These are phyloP conservation scores for Tenebrosternarchus preto DNA, from an alignment of 2,113 vertebrate genomes.

Conservation along the genomic window DNA sequence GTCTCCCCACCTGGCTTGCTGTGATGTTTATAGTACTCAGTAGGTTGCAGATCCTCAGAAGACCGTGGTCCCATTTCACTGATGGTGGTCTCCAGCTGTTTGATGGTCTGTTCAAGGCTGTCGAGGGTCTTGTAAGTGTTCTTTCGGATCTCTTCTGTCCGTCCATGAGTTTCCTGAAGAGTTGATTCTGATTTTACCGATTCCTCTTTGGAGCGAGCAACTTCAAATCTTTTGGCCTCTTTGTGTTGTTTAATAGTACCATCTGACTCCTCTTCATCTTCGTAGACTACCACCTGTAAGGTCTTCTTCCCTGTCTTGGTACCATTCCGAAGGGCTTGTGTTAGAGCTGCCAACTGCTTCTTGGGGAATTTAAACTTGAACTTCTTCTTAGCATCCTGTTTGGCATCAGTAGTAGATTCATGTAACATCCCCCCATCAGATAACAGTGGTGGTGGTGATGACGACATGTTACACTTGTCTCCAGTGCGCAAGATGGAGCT, in stretches of 20 bases:
- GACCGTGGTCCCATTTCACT: slow-evolving; percentile 87
- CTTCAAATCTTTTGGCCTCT: slow-evolving; percentile 91
- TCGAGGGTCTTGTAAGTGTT: slow-evolving; percentile 92
- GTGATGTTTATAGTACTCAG: slow-evolving; percentile 14
- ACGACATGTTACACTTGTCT: not conserved
- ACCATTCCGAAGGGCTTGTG: slow-evolving; percentile 89
- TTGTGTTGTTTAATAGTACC: slow-evolving; percentile 86
- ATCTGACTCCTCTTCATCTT: slow-evolving; percentile 92
- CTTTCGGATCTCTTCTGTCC: slow-evolving; percentile 91
- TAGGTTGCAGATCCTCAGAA: slow-evolving; percentile 61
- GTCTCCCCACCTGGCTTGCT: slow-evolving; percentile 58
- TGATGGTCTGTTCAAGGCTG: slow-evolving; percentile 97
- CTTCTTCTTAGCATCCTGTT: slow-evolving; percentile 88
- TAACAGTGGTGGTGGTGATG: not conserved
- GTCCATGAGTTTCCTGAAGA: slow-evolving; percentile 64
- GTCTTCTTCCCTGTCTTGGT: slow-evolving; percentile 96
- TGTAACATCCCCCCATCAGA: not conserved
- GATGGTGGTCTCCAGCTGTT: slow-evolving; percentile 94
- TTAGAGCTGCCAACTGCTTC: slow-evolving; percentile 91
- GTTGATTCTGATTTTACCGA: slow-evolving; percentile 32
- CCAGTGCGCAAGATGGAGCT: not conserved
- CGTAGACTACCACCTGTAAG: slow-evolving; percentile 94
- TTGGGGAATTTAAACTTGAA: slow-evolving; percentile 98
- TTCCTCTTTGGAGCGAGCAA: slow-evolving; percentile 65
- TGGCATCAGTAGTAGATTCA: slow-evolving; percentile 66